Evolutionary conservation across 2,797 vertebrate genomes (phyloP).

Genomic region (Chlorospingus flavigularis): DNA sequence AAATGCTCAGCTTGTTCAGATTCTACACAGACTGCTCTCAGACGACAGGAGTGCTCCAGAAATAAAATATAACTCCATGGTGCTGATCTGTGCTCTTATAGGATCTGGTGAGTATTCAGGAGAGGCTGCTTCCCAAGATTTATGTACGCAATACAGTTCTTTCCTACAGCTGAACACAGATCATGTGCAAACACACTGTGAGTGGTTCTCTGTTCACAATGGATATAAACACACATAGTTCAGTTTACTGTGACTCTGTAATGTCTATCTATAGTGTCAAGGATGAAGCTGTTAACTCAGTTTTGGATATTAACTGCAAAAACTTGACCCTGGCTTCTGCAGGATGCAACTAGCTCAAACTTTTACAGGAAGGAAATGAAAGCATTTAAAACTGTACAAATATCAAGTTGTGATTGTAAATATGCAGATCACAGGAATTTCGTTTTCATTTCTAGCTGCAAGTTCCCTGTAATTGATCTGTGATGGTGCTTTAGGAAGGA

Average conservation of each 20-base stretch:
- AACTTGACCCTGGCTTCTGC: not conserved
- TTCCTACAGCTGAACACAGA: not conserved
- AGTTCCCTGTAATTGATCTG: not conserved
- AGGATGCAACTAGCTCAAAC: not conserved
- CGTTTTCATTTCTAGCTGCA: not conserved
- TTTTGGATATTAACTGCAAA: not conserved
- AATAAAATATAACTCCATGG: conserved; percentile 99
- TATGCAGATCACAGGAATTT: not conserved
- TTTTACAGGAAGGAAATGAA: not conserved
- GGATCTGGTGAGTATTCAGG: conserved; percentile 85
- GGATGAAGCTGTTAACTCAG: not conserved
- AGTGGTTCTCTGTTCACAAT: not conserved
- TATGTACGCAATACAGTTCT: not conserved
- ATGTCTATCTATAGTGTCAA: not conserved
- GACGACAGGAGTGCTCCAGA: conserved; percentile 95
- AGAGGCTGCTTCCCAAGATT: not conserved
- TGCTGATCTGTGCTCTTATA: conserved; percentile 94
- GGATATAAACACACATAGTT: not conserved
- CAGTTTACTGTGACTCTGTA: rapidly evolving
- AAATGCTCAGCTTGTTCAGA: conserved; percentile 87
- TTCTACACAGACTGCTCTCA: conserved; percentile 94
- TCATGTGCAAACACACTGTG: not conserved
- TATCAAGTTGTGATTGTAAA: not conserved
- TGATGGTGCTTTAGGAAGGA: not conserved
- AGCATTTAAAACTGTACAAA: not conserved